Base-by-base conservation (phyloP, 2,113 vertebrate species). In the Daubentonia madagascariensis region DNA sequence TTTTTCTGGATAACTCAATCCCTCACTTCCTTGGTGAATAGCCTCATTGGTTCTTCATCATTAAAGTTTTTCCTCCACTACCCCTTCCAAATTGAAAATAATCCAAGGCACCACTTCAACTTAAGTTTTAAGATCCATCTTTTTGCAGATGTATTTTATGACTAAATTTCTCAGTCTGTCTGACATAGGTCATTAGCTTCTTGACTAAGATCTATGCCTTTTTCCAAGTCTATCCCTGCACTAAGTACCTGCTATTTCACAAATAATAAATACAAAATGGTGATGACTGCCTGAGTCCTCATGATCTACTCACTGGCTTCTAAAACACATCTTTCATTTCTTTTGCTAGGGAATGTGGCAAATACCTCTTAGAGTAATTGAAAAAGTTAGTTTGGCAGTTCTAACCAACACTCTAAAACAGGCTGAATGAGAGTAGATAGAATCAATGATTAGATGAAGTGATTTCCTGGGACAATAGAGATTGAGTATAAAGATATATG, bases 221-320 rank as follows among this genome's bases (percentile, higher is more conserved):
- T 97, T 94, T 79, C 23, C 78, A 87, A 92, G 81, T 84, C 85
- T 96, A 45, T 63, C 28, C 10, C 50, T 94, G 25, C 18, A 91
- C 45, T 81, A 78, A 91, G 67, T 86, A 97, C 35, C 57, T 89
- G 13, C 37, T 96, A 43, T 89, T 97, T 91, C 52, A 96, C 86
- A 96, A 96, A 92, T 88, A 97, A 96, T 85, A 92, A 93, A 90
- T 96, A 70, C 81, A 95, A 97, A 96, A 54, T 95, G n/a, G 9
- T 81, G 32, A 83, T 30, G 30, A 75, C 25, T 86, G 8, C 32
- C 70, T 79, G 43, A 28, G 43, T 90, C n/a, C 91, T 85, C 54
- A 25, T 79, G n/a, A 59, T 93, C 85, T 87, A 90, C 57, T 88
- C 32, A 85, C 52, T 83, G 40, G 48, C 43, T 96, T 95, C 72